Base-by-base conservation (phyloP, 2,888 invertebrate genomes). In the Polylopha cassiicola region DNA sequence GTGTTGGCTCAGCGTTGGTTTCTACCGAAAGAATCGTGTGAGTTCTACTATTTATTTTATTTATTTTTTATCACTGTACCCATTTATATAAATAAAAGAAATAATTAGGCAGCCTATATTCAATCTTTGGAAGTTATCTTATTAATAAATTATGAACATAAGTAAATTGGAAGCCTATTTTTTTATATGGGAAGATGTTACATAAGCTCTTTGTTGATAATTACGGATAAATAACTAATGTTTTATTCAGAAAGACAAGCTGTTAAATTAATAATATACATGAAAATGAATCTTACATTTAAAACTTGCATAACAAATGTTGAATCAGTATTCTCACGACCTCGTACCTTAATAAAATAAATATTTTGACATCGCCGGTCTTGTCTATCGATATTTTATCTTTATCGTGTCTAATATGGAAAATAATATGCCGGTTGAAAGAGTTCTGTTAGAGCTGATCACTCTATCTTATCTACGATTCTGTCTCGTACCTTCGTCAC, bases 401-500 rank as follows among this genome's bases (percentile, higher is more conserved):
- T 52, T 38, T 2, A 27, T 47, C 50, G 23, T 50, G 50, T 46
- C 48, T 48, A 41, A 54, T 46, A 56, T 51, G 52, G 56, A 57
- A 61, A 20, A 9, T 61, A 64, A 51, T 63, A 61, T 56, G 64
- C 51, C 51, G 39, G 17, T 27, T 29, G 46, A 46, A 48, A 28
- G 48, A 52, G 60, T 57, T 62, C 64, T 69, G 63, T 63, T n/a
- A 49, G 53, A 53, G 50, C 42, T 37, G 50, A 44, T 44, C 38
- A 46, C 22, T 44, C 52, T 69, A 77, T 77, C 75, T 77, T 76
- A 78, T 79, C 77, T 71, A 9, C 33, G 43, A 52, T 61, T 34
- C 24, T 53, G 58, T 60, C 53, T 44, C 30, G 24, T 30, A 26
- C 30, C 16, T 30, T 6, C 15, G 4, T 36, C 29, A 36, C 41